Evolutionary conservation across 2,113 vertebrate species (phyloP), one percentile per base, ranked within the genome.

Genomic region (Takifugu flavidus): DNA sequence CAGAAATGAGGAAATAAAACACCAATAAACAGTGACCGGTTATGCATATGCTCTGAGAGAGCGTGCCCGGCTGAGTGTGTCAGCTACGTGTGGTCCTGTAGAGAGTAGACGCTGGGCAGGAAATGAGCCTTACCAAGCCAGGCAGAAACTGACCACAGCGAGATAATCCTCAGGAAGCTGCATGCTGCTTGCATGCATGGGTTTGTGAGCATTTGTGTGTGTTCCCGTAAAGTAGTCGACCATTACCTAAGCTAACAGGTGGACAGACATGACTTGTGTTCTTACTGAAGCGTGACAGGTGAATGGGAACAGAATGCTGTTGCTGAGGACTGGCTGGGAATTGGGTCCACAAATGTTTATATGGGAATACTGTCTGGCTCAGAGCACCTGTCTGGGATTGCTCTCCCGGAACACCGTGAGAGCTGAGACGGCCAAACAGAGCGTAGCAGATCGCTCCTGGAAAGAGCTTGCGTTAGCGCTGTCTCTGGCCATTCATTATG

Each of bases 401-500:
- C 68, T 81, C 70, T 71, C 65, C 49, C 78, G 5, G 77, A 84
- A 79, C 75, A 47, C 42, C 27, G 50, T 72, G 74, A 83, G 81
- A 76, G 78, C 65, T 28, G 62, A 76, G 76, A 80, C 70, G 65
- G 79, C 66, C 83, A 82, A 86, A 78, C 78, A 66, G 76, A 86
- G 85, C 79, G 78, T 82, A 62, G 80, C 86, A 64, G 87, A 88
- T 81, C 80, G 67, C 89, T 86, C 82, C 85, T 84, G 84, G 87
- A 86, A 84, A 86, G 86, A 81, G 77, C 72, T 74, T 65, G 72
- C 78, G 67, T 79, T 83, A 81, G 84, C 72, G 57, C 75, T 71
- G 78, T 84, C 77, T 78, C 83, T 78, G 73, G 66, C 79, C 79
- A 91, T 91, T 90, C 82, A 87, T 91, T 89, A 91, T 89, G 86